A percentile compares a stretch with the other conserved stretches of the same genome.
Conservation (phyloP, 2,797 vertebrate species). For the Danio albolineatus region DNA sequence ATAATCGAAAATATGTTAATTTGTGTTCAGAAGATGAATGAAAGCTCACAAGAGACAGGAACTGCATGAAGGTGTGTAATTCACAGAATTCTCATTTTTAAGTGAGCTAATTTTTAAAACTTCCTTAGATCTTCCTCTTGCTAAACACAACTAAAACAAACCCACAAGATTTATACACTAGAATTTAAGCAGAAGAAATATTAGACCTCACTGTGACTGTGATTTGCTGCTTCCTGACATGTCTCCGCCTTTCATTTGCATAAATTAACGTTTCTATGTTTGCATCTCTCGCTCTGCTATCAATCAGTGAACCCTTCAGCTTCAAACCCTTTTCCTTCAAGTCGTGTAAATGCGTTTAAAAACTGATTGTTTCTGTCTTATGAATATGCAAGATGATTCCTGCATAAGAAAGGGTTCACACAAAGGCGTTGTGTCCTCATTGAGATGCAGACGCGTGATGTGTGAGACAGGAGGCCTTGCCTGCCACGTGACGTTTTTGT, state of each 20-base stretch:
- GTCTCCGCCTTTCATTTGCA: neutral
- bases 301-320: too few relatives aligned
- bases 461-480: neutral
- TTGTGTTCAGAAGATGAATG: too few relatives aligned
- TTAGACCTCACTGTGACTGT: neutral
- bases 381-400: neutral
- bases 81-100: too few relatives aligned
- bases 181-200: neutral
- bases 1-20: too few relatives aligned
- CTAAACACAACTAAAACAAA: too few relatives aligned
- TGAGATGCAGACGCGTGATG: neutral
- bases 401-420: neutral
- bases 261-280: neutral
- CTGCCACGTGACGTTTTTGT: neutral
- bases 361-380: neutral
- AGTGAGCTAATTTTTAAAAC: too few relatives aligned
- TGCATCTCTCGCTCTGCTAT: neutral
- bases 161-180: neutral
- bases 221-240: neutral
- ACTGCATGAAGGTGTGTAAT: too few relatives aligned
- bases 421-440: neutral
- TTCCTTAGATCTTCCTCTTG: too few relatives aligned
- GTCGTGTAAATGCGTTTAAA: neutral
- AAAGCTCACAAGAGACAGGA: too few relatives aligned
- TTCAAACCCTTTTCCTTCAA: neutral